phyloP scores from a whole-genome alignment of 1,140 invertebrate genomes.

The Brachionus rubens region DNA sequence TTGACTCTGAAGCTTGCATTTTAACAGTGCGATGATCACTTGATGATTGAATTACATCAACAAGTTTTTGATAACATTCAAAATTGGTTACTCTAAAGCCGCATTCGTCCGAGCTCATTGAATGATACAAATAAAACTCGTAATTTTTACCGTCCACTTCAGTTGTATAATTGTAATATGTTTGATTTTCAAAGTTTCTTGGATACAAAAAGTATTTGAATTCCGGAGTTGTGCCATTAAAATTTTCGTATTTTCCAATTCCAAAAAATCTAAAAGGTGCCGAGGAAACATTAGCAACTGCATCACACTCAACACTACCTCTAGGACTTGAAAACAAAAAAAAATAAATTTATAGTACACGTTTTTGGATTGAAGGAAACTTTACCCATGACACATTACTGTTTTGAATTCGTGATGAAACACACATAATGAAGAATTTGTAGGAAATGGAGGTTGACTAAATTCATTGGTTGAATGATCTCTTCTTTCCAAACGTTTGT shows the following conservation, averaged over 20 bases:
- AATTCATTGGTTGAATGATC: no score
- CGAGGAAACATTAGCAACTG: neutral
- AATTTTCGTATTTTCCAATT: neutral
- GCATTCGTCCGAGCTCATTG: neutral
- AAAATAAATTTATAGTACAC: neutral
- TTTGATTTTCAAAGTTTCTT: slow-evolving; percentile 31
- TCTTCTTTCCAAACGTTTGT: no score
- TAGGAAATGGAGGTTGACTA: no score
- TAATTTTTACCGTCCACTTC: neutral
- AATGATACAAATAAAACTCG: slow-evolving; percentile 25
- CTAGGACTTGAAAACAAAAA: neutral
- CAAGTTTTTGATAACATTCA: neutral
- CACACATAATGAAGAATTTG: no score
- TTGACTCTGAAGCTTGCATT: neutral
- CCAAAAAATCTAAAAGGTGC: neutral
- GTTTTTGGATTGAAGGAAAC: neutral
- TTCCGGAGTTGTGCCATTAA: neutral
- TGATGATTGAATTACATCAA: neutral
- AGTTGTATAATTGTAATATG: slow-evolving; percentile 3
- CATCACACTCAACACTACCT: slow-evolving; percentile 8
- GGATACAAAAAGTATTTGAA: slow-evolving; percentile 37
- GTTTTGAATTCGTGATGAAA: neutral
- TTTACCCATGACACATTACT: slow-evolving; percentile 5
- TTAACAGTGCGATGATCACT: neutral
- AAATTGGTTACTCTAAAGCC: slow-evolving; percentile 13